Evolutionary conservation across 2,888 invertebrate genomes (phyloP).

Genomic region (Eupithecia dodoneata): DNA sequence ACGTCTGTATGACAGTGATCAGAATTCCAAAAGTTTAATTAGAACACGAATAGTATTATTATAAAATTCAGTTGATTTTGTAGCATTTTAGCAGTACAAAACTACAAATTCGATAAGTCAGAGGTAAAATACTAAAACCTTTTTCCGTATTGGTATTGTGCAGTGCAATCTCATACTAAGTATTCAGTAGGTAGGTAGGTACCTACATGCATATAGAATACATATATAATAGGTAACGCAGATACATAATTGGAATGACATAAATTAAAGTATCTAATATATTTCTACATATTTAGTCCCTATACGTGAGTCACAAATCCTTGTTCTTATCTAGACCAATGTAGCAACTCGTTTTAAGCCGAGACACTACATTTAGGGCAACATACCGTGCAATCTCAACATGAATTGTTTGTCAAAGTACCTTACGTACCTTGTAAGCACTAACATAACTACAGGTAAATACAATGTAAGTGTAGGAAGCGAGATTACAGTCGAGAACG

Average conservation of each 20-base stretch:
- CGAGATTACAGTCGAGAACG: not conserved
- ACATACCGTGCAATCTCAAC: not conserved
- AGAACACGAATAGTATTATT: not conserved
- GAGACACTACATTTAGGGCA: slow-evolving; percentile 13
- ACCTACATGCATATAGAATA: not conserved
- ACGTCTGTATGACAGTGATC: not conserved
- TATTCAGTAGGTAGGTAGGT: not conserved
- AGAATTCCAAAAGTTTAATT: not conserved
- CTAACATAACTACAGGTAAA: not conserved
- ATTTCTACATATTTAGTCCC: not conserved
- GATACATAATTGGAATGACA: not conserved
- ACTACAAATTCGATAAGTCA: not conserved
- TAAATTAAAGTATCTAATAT: not conserved
- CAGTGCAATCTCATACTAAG: not conserved
- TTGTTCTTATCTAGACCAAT: slow-evolving; percentile 31
- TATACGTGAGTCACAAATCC: slow-evolving; percentile 30
- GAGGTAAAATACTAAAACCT: not conserved
- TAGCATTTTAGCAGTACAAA: not conserved
- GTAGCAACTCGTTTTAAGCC: slow-evolving; percentile 5
- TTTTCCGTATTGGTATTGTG: not conserved
- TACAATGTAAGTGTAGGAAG: not conserved
- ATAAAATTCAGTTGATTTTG: not conserved
- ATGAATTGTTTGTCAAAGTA: not conserved
- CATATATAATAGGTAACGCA: not conserved
- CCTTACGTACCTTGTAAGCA: not conserved